phyloP scores from a whole-genome alignment of 2,797 vertebrate species.

The Gephyroberyx darwinii region DNA sequence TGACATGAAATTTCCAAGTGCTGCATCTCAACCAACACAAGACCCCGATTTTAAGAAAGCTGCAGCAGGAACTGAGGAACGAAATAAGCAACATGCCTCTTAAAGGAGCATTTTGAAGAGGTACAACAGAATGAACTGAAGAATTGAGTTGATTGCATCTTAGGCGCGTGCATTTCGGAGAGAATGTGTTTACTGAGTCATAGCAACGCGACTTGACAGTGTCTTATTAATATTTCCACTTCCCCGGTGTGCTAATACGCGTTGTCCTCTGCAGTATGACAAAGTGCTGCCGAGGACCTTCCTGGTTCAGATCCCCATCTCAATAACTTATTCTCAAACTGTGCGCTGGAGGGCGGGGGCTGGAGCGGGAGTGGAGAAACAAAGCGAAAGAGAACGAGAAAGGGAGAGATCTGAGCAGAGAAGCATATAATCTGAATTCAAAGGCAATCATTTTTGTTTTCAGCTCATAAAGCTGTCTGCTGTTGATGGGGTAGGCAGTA shows the following conservation, averaged over 20 bases:
- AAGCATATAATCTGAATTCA: constrained; percentile 71
- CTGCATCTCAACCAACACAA: neutral
- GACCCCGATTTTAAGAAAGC: too few relatives aligned
- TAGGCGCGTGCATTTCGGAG: constrained; percentile 43
- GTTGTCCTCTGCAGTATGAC: constrained; percentile 64
- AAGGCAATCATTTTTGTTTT: constrained; percentile 79
- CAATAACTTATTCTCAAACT: constrained; percentile 57
- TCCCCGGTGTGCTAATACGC: constrained; percentile 70
- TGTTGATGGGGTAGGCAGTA: constrained; percentile 67
- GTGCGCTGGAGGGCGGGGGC: constrained; percentile 2
- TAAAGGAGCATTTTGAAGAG: neutral
- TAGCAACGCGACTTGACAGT: constrained; percentile 65
- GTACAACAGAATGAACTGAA: neutral
- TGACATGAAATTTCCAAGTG: neutral
- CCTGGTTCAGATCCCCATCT: constrained; percentile 58
- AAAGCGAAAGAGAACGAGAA: constrained; percentile 40
- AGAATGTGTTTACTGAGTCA: constrained; percentile 67
- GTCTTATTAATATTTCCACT: constrained; percentile 72
- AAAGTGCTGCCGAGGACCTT: constrained; percentile 63
- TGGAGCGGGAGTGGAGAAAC: constrained; percentile 15
- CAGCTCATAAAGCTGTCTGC: constrained; percentile 75
- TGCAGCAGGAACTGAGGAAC: neutral
- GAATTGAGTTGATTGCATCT: constrained; percentile 22
- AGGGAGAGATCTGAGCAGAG: constrained; percentile 49
- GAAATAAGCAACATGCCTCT: neutral